phyloP scores from a whole-genome alignment of 2,113 vertebrate species.

The Dipodomys spectabilis region DNA sequence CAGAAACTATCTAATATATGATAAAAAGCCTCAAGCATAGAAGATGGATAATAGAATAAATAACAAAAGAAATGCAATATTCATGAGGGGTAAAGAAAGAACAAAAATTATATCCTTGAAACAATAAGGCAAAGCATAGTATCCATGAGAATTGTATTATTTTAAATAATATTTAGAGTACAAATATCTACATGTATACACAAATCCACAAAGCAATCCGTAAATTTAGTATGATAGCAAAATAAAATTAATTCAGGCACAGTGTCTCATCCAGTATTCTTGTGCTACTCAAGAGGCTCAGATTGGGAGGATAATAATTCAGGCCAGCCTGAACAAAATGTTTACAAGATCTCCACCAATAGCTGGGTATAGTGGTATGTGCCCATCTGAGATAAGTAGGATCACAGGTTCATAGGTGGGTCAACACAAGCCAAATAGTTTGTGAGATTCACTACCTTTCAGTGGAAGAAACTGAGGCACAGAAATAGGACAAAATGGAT shows the following conservation, averaged over 20 bases:
- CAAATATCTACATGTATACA: neutral
- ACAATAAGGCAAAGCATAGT: neutral
- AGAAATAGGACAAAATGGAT: neutral
- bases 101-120: neutral
- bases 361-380: too few species aligned
- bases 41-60: neutral
- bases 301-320: too few species aligned
- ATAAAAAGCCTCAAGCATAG: conserved; percentile 8
- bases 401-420: too few species aligned
- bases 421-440: too few species aligned
- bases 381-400: too few species aligned
- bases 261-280: too few species aligned
- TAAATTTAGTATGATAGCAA: conserved; percentile 10
- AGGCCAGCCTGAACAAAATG: too few species aligned
- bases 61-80: neutral
- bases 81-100: neutral
- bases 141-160: neutral
- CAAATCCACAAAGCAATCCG: neutral
- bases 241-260: neutral
- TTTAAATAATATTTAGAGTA: neutral
- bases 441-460: too few species aligned
- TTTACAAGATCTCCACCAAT: too few species aligned
- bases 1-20: neutral
- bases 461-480: too few species aligned
- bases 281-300: too few species aligned